These are phyloP conservation scores for Latrodectus elegans DNA, from an alignment of 2,888 invertebrate species.

Conservation along the genomic window DNA sequence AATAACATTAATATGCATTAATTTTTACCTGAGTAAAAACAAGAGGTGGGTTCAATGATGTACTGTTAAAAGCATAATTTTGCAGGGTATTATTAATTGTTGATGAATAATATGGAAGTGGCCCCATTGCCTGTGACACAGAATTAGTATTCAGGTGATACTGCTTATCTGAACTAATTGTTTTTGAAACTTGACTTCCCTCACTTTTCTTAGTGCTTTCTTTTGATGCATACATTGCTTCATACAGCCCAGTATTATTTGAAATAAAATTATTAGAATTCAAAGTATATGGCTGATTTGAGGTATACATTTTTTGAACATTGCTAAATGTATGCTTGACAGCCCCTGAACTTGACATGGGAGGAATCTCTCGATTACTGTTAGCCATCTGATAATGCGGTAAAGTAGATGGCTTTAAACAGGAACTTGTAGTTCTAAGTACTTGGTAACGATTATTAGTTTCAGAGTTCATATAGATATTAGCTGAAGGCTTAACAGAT, in stretches of 20 bases:
- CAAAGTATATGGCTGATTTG: neutral
- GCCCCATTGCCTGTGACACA: neutral
- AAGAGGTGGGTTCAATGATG: conserved; percentile 21
- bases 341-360: no score
- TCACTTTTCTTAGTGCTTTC: neutral
- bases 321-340: neutral
- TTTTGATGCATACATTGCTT: neutral
- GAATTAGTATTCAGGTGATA: neutral
- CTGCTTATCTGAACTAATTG: neutral
- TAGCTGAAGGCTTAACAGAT: no score
- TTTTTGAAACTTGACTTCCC: no score
- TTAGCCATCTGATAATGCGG: neutral
- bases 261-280: neutral
- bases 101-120: neutral
- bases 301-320: neutral
- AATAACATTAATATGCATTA: neutral
- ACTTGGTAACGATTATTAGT: no score
- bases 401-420: no score
- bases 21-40: conserved; percentile 36
- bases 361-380: neutral
- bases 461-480: no score
- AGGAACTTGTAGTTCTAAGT: no score
- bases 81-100: conserved; percentile 8
- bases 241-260: conserved; percentile 26
- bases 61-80: conserved; percentile 14